Conservation (phyloP, 2,888 invertebrate genomes). For the Lasioglossum calceatum region DNA sequence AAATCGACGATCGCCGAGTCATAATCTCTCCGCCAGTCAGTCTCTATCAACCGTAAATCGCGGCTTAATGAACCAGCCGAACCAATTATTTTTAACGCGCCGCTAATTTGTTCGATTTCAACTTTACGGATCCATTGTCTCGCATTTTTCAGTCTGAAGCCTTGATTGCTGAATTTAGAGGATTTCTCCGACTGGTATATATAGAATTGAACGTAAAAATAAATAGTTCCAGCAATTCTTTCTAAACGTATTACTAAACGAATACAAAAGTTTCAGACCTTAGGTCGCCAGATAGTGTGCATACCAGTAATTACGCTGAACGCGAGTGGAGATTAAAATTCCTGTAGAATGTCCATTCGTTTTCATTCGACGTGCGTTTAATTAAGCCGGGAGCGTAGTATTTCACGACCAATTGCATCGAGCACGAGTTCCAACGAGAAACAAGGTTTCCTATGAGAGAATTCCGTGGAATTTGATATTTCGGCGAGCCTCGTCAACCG, state of each 20-base stretch:
- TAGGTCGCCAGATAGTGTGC: not conserved
- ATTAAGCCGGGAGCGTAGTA: constrained; percentile 24
- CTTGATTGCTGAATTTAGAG: not conserved
- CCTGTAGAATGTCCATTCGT: not conserved
- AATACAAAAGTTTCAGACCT: not conserved
- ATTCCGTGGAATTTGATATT: constrained; percentile 19
- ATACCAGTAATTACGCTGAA: not conserved
- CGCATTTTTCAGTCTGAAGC: not conserved
- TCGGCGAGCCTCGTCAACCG: not conserved
- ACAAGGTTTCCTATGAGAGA: not conserved
- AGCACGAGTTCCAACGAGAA: constrained; percentile 6
- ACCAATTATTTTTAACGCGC: not conserved
- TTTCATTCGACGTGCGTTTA: not conserved
- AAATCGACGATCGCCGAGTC: constrained; percentile 69
- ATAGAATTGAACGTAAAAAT: not conserved
- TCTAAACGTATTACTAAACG: not conserved
- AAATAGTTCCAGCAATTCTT: not conserved
- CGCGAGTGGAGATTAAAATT: not conserved
- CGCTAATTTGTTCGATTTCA: not conserved
- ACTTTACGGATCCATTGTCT: not conserved
- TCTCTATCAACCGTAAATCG: constrained; percentile 31
- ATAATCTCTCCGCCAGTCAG: constrained; percentile 17
- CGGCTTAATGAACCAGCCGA: not conserved
- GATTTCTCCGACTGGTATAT: not conserved
- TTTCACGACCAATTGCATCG: constrained; percentile 26